Percentiles rank a stretch among this genome's conserved stretches.
phyloP scores from a whole-genome alignment of 2,797 vertebrate genomes.

The Buceros bicornis region DNA sequence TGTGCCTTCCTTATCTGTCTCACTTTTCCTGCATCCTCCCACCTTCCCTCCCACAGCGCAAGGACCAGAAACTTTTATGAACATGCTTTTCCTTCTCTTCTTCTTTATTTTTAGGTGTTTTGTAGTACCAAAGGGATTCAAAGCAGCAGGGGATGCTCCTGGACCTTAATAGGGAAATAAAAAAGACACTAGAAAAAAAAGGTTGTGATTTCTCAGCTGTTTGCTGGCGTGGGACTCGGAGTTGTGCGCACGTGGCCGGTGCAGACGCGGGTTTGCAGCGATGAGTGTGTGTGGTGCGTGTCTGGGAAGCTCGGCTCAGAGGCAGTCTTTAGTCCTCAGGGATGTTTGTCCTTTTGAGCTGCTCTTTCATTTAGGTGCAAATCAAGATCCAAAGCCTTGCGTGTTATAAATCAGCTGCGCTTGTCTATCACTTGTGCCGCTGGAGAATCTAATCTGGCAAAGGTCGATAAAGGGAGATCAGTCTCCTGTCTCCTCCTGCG shows the following conservation, averaged over 20 bases:
- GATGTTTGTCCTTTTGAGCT: constrained; percentile 20
- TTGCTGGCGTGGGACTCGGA: background rate
- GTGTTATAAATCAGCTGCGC: background rate
- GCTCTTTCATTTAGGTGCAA: constrained; percentile 73
- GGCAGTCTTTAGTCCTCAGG: constrained; percentile 58
- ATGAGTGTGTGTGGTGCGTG: constrained; percentile 34
- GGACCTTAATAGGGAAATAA: constrained; percentile 35
- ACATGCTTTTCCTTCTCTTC: background rate
- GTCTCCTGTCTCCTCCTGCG: constrained; percentile 17
- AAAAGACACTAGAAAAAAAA: background rate
- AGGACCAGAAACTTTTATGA: background rate
- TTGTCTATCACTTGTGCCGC: background rate
- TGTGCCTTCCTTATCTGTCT: background rate
- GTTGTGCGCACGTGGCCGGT: background rate
- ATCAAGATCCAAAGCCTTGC: constrained; percentile 29
- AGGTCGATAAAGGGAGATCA: constrained; percentile 10
- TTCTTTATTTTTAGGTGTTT: background rate
- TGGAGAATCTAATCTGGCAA: background rate
- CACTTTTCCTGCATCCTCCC: background rate
- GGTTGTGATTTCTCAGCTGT: background rate
- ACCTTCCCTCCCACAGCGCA: background rate
- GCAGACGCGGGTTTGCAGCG: background rate
- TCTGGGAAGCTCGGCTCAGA: constrained; percentile 48
- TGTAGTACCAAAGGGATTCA: constrained; percentile 32
- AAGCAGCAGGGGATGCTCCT: constrained; percentile 37